These are phyloP conservation scores for Tupaia chinensis DNA, from an alignment of 2,113 vertebrate species.

Conservation along the genomic window DNA sequence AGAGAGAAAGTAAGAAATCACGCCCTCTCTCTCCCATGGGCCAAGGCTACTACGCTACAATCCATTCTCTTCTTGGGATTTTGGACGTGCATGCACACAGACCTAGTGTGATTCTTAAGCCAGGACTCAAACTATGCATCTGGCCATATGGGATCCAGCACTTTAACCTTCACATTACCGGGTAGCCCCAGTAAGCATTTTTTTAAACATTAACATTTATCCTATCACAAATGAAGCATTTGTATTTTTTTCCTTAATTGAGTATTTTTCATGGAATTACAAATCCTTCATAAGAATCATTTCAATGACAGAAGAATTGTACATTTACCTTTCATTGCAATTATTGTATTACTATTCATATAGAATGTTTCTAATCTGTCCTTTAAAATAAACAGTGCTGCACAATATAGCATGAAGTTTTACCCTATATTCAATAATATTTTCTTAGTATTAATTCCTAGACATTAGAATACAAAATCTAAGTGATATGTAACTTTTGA, in stretches of 20 bases:
- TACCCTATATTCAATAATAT: not conserved
- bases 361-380: not conserved
- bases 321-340: not conserved
- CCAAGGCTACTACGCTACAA: too few species aligned
- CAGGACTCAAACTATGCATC: too few species aligned
- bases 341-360: not conserved
- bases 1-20: too few species aligned
- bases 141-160: too few species aligned
- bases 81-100: too few species aligned
- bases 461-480: not conserved
- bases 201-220: slow-evolving; percentile 12
- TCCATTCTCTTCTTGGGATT: too few species aligned
- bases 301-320: not conserved
- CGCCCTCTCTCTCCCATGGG: too few species aligned
- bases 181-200: too few species aligned
- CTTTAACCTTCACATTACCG: too few species aligned
- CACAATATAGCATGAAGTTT: not conserved
- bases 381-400: slow-evolving; percentile 24
- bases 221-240: not conserved
- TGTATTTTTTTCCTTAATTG: not conserved
- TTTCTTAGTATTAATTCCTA: not conserved
- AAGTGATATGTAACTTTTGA: not conserved
- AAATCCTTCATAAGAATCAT: not conserved
- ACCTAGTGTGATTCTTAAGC: too few species aligned
- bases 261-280: not conserved